Base-by-base conservation (phyloP, 2,797 vertebrate species). In the Ptychobarbus kaznakovi region DNA sequence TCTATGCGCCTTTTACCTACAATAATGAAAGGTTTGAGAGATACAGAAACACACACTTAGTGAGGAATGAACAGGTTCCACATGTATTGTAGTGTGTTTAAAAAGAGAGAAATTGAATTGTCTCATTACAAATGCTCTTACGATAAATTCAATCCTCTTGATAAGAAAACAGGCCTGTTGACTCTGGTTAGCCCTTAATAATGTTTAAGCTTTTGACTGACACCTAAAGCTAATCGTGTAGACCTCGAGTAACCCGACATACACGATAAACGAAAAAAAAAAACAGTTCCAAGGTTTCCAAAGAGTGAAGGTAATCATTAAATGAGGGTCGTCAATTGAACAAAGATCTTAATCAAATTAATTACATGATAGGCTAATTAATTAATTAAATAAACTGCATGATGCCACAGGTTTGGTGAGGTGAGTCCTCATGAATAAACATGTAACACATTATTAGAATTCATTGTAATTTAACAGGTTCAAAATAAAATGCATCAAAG, bases 171-270 rank as follows among this genome's bases (percentile, higher is more conserved):
- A 82, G 87, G 86, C 15, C 86, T 83, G 86, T 90, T 89, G 86
- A 44, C 51, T 87, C 85, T 89, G 75, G 88, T 93, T 91, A 92
- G 92, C 89, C 91, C 72, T 66, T 88, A 89, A 92, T 92, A 85
- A 89, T 90, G 86, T 88, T 82, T 51, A 53, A 66, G 28, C 20
- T 49, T 61, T 76, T 92, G 90, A 92, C 25, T 90, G 92, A 89
- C 90, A 90, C 76, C 42, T 38, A 18, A 68, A 84, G 46, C 38
- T 77, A 79, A 92, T 90, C 87, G 49, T 38, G 63, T n/a, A 53
- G 75, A 80, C 61, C 35, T 65, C 42, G 49, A 65, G 61, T 82
- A 82, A 82, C 82, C 42, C 51, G 11, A 4, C 32, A 51, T 11
- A 8, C 9, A 72, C 1, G 20, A n/a, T 40, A n/a, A 49, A 61